Evolutionary conservation across 1,140 invertebrate species (phyloP).

Genomic region (Doryteuthis pealeii): DNA sequence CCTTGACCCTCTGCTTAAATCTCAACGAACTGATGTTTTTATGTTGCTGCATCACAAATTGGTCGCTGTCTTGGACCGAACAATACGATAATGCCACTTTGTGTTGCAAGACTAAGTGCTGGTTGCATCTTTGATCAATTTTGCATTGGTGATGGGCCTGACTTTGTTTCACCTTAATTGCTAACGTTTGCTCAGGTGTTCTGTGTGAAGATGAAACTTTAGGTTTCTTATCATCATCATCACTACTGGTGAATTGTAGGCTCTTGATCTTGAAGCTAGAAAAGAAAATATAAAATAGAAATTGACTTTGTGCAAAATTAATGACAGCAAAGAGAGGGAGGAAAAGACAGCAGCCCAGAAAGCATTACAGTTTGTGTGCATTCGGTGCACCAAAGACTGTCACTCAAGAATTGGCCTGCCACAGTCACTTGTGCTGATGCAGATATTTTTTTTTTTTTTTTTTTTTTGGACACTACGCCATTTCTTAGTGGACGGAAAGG

Average conservation of each 20-base stretch:
- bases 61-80: slow-evolving; percentile 67
- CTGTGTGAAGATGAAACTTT: neutral
- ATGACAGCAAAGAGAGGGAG: too few species aligned
- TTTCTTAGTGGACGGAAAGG: too few species aligned
- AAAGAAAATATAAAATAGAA: neutral
- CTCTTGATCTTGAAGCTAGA: neutral
- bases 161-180: slow-evolving; percentile 31
- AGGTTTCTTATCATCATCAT: neutral
- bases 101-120: slow-evolving; percentile 55
- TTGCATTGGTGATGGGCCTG: slow-evolving; percentile 41
- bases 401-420: too few species aligned
- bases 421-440: too few species aligned
- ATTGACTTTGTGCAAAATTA: too few species aligned
- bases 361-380: too few species aligned
- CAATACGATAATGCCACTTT: slow-evolving; percentile 70
- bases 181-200: neutral
- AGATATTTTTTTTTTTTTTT: too few species aligned
- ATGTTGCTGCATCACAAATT: slow-evolving; percentile 69
- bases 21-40: slow-evolving; percentile 62
- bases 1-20: slow-evolving; percentile 39
- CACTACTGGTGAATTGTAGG: neutral
- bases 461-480: too few species aligned
- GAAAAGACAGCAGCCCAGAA: too few species aligned
- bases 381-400: too few species aligned
- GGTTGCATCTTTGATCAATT: slow-evolving; percentile 48